phyloP scores from a whole-genome alignment of 2,888 invertebrate species.

The Anoncus sp. region DNA sequence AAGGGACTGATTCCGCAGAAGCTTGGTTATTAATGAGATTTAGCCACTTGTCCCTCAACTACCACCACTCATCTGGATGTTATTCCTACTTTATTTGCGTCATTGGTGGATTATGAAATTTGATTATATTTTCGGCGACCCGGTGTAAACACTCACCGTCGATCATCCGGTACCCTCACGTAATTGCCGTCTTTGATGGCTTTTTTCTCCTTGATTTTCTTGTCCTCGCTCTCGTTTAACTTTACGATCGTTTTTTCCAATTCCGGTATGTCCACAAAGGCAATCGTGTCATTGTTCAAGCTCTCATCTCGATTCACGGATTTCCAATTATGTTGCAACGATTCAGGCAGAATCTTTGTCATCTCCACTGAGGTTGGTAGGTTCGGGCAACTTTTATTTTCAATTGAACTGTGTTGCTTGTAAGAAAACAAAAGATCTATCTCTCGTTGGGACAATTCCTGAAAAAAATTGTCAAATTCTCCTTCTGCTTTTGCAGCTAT shows the following conservation, averaged over 20 bases:
- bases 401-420: constrained; percentile 24
- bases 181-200: constrained; percentile 60
- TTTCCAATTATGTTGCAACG: not conserved
- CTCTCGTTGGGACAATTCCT: constrained; percentile 49
- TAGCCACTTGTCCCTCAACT: too few species aligned
- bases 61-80: too few species aligned
- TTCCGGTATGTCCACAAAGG: constrained; percentile 9
- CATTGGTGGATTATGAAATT: not conserved
- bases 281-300: not conserved
- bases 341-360: constrained; percentile 9
- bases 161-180: constrained; percentile 71
- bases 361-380: constrained; percentile 33
- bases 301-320: not conserved
- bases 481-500: constrained; percentile 5
- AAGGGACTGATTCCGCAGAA: too few species aligned
- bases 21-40: too few species aligned
- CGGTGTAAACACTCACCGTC: constrained; percentile 69
- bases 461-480: constrained; percentile 36
- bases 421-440: constrained; percentile 48
- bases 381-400: constrained; percentile 10
- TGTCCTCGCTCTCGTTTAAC: constrained; percentile 41
- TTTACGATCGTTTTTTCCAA: constrained; percentile 33
- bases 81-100: too few species aligned
- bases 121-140: constrained; percentile 38
- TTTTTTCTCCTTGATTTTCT: constrained; percentile 34